Percentiles rank a stretch among this genome's conserved stretches.
phyloP scores from a whole-genome alignment of 2,888 invertebrate genomes.

The Kuschelorhynchus macadamiae region DNA sequence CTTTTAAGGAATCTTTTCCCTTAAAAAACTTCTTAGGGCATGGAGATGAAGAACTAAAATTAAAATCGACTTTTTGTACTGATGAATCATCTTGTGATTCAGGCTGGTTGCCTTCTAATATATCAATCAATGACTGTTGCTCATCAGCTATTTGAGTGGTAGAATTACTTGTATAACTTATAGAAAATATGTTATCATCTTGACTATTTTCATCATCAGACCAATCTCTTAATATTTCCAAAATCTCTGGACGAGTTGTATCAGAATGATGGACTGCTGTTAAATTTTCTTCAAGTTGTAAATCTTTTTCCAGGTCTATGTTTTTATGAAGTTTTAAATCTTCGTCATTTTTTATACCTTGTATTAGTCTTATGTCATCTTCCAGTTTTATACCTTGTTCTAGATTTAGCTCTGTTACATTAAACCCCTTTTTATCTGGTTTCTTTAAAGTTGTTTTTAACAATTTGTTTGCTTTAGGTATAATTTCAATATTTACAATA shows the following conservation, averaged over 20 bases:
- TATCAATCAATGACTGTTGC: slow-evolving; percentile 47
- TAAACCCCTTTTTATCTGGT: neutral
- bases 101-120: slow-evolving; percentile 42
- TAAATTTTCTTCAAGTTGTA: too few relatives aligned
- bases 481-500: slow-evolving; percentile 57
- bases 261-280: slow-evolving; percentile 26
- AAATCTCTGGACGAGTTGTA: slow-evolving; percentile 45
- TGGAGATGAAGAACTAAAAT: neutral
- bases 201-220: slow-evolving; percentile 55
- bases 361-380: too few relatives aligned
- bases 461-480: slow-evolving; percentile 43
- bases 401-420: neutral
- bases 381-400: too few relatives aligned
- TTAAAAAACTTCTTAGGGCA: neutral
- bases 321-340: too few relatives aligned
- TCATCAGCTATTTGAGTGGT: slow-evolving; percentile 24
- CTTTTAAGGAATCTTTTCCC: slow-evolving; percentile 6
- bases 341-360: too few relatives aligned
- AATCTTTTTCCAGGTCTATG: too few relatives aligned
- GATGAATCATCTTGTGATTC: slow-evolving; percentile 4
- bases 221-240: slow-evolving; percentile 55
- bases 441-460: slow-evolving; percentile 29
- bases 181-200: slow-evolving; percentile 29
- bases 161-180: neutral
- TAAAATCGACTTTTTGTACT: neutral